Percentiles rank a stretch among this genome's conserved stretches.
Conservation (phyloP, 2,113 vertebrate species). For the Microcebus ravelobensis region DNA sequence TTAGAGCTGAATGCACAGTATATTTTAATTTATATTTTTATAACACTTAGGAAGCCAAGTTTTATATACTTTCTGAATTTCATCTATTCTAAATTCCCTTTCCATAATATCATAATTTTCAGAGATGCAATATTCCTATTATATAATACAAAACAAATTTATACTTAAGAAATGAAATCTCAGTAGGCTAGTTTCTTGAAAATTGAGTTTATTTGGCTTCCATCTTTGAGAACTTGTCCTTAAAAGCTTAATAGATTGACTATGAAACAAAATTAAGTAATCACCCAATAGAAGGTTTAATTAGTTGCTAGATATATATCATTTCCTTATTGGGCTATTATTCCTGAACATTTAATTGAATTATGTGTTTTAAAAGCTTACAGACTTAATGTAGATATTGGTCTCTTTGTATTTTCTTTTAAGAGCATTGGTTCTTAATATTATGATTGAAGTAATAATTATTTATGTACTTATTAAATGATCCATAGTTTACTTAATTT, state of each 20-base stretch:
- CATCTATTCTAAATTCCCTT: not conserved
- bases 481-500: not conserved
- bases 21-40: constrained; percentile 11
- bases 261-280: constrained; percentile 9
- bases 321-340: not conserved
- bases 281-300: not conserved
- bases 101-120: not conserved
- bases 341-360: constrained; percentile 9
- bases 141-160: not conserved
- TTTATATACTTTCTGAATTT: not conserved
- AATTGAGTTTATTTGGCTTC: not conserved
- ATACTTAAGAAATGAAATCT: not conserved
- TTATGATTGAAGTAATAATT: not conserved
- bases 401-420: not conserved
- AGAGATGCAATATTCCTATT: not conserved
- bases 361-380: not conserved
- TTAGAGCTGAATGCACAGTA: not conserved
- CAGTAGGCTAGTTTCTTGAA: not conserved
- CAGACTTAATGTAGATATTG: not conserved
- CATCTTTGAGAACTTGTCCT: not conserved
- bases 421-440: not conserved
- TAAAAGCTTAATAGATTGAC: not conserved
- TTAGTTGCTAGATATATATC: not conserved
- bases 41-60: not conserved
- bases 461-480: not conserved